Percentiles rank a stretch among this genome's conserved stretches.
Conservation (phyloP, 2,113 vertebrate genomes). For the Barbus barbus region DNA sequence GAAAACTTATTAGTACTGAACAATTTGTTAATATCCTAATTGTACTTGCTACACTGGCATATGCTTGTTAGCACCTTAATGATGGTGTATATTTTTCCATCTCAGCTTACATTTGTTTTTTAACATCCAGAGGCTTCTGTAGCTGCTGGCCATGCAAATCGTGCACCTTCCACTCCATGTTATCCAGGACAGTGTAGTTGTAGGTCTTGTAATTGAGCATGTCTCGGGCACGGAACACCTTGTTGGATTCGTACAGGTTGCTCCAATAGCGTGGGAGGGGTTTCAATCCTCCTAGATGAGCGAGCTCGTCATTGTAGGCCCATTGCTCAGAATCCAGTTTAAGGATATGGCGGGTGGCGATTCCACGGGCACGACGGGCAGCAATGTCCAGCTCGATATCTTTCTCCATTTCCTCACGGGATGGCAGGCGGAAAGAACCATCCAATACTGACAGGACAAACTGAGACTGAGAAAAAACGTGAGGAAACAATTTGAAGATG, state of each 20-base stretch:
- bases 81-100: neutral
- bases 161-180: slow-evolving; percentile 61
- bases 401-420: slow-evolving; percentile 63
- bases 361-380: slow-evolving; percentile 48
- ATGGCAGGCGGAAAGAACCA: slow-evolving; percentile 63
- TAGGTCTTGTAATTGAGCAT: slow-evolving; percentile 61
- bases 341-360: slow-evolving; percentile 63
- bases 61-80: neutral
- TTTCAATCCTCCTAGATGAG: slow-evolving; percentile 58
- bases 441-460: slow-evolving; percentile 67
- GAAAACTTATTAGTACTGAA: slow-evolving; percentile 4
- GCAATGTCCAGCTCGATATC: slow-evolving; percentile 57
- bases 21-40: slow-evolving; percentile 8
- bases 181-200: slow-evolving; percentile 60
- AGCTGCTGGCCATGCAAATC: slow-evolving; percentile 53
- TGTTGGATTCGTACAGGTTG: slow-evolving; percentile 64
- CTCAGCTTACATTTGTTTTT: slow-evolving; percentile 32
- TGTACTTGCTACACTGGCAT: neutral
- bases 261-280: slow-evolving; percentile 60
- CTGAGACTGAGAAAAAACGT: slow-evolving; percentile 40
- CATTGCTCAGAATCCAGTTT: slow-evolving; percentile 66
- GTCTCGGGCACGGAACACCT: slow-evolving; percentile 56
- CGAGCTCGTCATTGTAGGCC: slow-evolving; percentile 68
- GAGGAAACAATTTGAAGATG: neutral
- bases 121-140: slow-evolving; percentile 47